Conservation (phyloP, 2,888 invertebrate genomes). For the Platycnemis pennipes region DNA sequence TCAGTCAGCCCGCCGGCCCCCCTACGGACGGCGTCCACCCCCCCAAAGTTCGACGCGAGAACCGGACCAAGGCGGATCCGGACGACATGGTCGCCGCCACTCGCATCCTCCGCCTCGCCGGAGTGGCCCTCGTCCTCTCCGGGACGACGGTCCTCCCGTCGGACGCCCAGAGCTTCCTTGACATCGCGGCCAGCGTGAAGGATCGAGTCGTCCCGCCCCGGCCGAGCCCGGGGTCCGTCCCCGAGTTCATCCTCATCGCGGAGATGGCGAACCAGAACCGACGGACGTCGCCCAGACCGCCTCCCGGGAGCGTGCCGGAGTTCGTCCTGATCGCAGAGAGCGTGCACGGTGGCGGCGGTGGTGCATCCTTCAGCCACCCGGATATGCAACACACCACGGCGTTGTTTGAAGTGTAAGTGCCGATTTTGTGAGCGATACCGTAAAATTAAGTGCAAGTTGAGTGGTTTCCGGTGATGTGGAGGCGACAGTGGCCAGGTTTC, state of each 20-base stretch:
- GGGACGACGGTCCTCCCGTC: background rate
- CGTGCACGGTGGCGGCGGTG: background rate
- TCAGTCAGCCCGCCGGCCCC: background rate
- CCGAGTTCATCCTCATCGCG: slow-evolving; percentile 8
- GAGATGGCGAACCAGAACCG: background rate
- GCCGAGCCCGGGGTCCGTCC: background rate
- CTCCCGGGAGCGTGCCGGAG: background rate
- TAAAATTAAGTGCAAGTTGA: too few relatives aligned
- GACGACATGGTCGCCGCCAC: background rate
- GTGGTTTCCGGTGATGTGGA: too few relatives aligned
- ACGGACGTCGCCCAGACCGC: background rate
- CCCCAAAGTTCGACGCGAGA: background rate
- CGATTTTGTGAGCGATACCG: too few relatives aligned
- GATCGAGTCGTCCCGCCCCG: background rate
- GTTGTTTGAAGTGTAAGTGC: background rate
- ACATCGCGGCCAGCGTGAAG: background rate
- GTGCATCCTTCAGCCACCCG: background rate
- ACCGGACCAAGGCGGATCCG: background rate
- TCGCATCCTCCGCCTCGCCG: background rate
- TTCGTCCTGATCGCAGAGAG: background rate
- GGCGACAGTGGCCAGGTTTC: too few relatives aligned
- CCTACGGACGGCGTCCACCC: background rate
- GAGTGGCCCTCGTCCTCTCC: background rate
- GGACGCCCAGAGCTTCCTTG: background rate
- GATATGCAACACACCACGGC: background rate